These are phyloP conservation scores for Eidolon dupreanum DNA, from an alignment of 2,797 vertebrate species.

Conservation along the genomic window DNA sequence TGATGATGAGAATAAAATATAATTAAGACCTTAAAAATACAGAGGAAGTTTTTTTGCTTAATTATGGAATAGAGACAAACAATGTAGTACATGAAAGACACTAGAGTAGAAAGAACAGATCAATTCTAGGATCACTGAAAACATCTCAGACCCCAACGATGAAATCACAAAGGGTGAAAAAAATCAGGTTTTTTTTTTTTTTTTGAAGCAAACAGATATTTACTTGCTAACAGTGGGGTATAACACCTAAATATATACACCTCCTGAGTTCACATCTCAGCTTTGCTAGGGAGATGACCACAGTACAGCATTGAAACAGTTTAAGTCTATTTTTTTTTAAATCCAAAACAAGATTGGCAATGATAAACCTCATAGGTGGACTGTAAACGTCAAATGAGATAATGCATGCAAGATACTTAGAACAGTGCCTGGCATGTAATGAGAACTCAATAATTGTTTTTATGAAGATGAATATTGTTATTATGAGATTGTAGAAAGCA, in stretches of 20 bases:
- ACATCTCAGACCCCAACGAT: neutral
- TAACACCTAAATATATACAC: neutral
- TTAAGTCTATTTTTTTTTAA: neutral
- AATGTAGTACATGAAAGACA: neutral
- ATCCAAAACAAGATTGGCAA: neutral
- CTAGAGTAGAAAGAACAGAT: neutral
- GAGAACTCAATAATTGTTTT: constrained; percentile 43
- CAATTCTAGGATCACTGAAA: neutral
- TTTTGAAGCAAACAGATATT: neutral
- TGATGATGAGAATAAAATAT: neutral
- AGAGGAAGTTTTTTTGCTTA: neutral
- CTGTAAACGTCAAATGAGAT: neutral
- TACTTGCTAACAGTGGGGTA: neutral
- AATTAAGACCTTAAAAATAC: neutral
- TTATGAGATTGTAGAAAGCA: constrained; percentile 23
- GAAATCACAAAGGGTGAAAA: neutral
- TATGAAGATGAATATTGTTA: constrained; percentile 34
- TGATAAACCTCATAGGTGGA: neutral
- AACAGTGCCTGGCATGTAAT: neutral
- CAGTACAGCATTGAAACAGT: neutral
- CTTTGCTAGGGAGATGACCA: neutral
- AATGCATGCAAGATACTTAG: neutral
- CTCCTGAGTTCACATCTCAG: neutral
- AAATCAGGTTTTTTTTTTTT: neutral
- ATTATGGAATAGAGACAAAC: neutral